phyloP scores from a whole-genome alignment of 1,140 invertebrate species.

The Antheraea pernyi region DNA sequence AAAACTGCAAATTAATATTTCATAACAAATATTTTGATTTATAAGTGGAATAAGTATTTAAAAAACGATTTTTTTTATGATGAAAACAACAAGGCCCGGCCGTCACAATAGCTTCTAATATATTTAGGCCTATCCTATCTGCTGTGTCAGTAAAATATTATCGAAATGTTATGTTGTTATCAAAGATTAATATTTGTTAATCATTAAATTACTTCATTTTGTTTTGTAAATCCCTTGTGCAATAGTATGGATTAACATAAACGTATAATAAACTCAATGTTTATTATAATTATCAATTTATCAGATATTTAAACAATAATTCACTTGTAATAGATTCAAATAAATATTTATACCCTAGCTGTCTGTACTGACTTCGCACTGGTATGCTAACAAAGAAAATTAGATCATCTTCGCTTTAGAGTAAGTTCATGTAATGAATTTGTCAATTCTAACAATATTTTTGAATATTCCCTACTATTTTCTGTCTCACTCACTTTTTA shows the following conservation, averaged over 20 bases:
- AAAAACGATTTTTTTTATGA: too few species aligned
- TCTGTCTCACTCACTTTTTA: too few species aligned
- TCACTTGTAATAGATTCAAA: not conserved
- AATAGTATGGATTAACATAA: not conserved
- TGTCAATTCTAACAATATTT: too few species aligned
- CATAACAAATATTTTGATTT: not conserved
- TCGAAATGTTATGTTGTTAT: conserved; percentile 17
- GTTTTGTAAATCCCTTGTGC: not conserved
- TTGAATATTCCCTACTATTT: too few species aligned
- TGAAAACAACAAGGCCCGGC: too few species aligned
- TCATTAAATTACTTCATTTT: not conserved
- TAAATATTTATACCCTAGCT: too few species aligned
- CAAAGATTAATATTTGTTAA: conserved; percentile 8
- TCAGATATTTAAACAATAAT: not conserved
- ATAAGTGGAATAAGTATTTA: too few species aligned
- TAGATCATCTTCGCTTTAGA: too few species aligned
- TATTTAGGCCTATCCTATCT: conserved; percentile 17
- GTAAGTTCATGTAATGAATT: too few species aligned
- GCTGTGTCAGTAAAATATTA: conserved; percentile 9
- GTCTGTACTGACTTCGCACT: too few species aligned
- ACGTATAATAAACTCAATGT: not conserved
- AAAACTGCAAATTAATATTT: too few species aligned
- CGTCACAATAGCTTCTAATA: not conserved
- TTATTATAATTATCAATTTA: not conserved
- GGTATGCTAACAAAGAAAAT: too few species aligned